Percentiles rank a stretch among this genome's conserved stretches.
These are phyloP conservation scores for Sphaerophoria rueppellii DNA, from an alignment of 2,888 invertebrate species.

Conservation along the genomic window DNA sequence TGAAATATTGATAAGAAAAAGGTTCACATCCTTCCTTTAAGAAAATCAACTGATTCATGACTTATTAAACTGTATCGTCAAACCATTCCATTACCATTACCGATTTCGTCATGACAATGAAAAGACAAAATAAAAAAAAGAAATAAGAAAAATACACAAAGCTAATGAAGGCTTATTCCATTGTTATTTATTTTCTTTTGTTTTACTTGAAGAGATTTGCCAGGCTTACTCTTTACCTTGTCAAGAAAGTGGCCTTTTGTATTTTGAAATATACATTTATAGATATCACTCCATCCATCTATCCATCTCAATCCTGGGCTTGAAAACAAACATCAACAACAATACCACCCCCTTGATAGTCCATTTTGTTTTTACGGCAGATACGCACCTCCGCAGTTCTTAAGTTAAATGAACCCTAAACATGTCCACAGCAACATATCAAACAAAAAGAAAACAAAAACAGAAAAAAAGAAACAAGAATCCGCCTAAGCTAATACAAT, in stretches of 20 bases:
- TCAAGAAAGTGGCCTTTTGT: constrained; percentile 42
- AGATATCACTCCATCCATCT: not conserved
- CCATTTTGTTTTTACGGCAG: not conserved
- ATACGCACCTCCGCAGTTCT: constrained; percentile 27
- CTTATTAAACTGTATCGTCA: constrained; percentile 18
- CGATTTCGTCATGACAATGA: constrained; percentile 8
- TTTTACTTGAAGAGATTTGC: constrained; percentile 33
- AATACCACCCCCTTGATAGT: constrained; percentile 17
- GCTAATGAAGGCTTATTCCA: constrained; percentile 52
- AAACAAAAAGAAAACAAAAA: constrained; percentile 26
- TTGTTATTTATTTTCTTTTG: constrained; percentile 60
- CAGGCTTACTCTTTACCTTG: constrained; percentile 51
- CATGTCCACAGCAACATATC: constrained; percentile 41
- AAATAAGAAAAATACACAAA: not conserved
- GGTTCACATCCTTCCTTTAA: constrained; percentile 5
- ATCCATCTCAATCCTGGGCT: constrained; percentile 35
- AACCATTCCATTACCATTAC: not conserved
- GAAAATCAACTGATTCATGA: constrained; percentile 28
- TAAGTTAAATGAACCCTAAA: constrained; percentile 69
- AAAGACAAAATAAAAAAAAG: not conserved
- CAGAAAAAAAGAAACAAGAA: constrained; percentile 13
- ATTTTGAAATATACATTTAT: constrained; percentile 12
- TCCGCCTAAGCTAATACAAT: constrained; percentile 67
- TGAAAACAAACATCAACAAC: constrained; percentile 65
- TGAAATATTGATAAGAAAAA: not conserved